A percentile compares a stretch with the other conserved stretches of the same genome.
phyloP scores from a whole-genome alignment of 35 echinoderm and acorn worm genomes.

The Ophiothrix spiculata region DNA sequence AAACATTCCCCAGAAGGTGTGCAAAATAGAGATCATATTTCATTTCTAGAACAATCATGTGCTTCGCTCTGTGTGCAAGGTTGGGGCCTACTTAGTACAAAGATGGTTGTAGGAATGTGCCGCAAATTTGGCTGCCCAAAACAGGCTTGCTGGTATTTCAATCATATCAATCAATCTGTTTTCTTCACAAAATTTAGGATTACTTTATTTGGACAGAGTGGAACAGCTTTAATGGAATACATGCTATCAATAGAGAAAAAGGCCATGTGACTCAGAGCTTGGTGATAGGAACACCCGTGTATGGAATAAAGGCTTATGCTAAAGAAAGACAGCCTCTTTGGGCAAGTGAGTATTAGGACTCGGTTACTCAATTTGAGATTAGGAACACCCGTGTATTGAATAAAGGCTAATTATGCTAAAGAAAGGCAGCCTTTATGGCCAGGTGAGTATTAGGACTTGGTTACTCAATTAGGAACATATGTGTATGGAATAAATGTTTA shows the following conservation, averaged over 20 bases:
- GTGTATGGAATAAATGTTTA: too few species aligned
- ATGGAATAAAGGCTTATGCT: slow-evolving; percentile 56
- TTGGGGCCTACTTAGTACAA: too few species aligned
- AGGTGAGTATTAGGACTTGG: background rate
- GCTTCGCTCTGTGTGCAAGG: too few species aligned
- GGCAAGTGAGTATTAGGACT: background rate
- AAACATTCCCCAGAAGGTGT: too few species aligned
- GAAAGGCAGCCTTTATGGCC: slow-evolving; percentile 45
- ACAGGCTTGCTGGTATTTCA: too few species aligned
- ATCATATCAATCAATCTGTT: background rate
- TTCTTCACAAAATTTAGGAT: slow-evolving; percentile 40
- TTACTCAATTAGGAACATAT: slow-evolving; percentile 24
- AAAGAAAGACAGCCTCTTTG: slow-evolving; percentile 46
- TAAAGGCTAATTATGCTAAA: slow-evolving; percentile 43
- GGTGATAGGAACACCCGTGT: slow-evolving; percentile 22
- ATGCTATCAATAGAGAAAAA: slow-evolving; percentile 61
- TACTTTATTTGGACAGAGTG: slow-evolving; percentile 76
- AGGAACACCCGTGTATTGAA: slow-evolving; percentile 40
- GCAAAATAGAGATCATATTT: too few species aligned
- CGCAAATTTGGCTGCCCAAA: too few species aligned
- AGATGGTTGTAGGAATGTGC: too few species aligned
- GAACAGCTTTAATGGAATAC: slow-evolving; percentile 53
- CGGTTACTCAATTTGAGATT: slow-evolving; percentile 7
- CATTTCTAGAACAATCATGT: too few species aligned
- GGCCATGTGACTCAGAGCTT: slow-evolving; percentile 40